Evolutionary conservation across 2,797 vertebrate species (phyloP).

Genomic region (Neomorphus geoffroyi): DNA sequence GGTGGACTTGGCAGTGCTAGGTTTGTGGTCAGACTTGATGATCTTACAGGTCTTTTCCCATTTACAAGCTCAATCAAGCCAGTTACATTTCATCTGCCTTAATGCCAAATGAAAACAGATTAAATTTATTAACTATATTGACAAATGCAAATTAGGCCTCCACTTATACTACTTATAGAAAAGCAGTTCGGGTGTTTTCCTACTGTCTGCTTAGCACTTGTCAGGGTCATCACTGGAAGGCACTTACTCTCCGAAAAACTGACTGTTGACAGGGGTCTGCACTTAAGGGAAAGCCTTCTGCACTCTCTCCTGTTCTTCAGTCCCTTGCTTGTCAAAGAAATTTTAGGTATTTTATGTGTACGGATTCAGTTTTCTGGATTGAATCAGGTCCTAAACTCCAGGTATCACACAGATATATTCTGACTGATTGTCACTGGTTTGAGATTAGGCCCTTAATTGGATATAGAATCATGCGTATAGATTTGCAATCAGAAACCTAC

Average conservation of each 20-base stretch:
- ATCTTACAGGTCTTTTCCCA: not conserved
- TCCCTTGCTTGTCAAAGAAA: not conserved
- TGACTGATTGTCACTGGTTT: not conserved
- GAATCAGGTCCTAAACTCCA: not conserved
- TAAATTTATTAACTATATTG: not conserved
- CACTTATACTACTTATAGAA: not conserved
- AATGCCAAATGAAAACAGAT: not conserved
- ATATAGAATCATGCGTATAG: not conserved
- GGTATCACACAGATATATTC: not conserved
- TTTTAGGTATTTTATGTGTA: not conserved
- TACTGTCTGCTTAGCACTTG: not conserved
- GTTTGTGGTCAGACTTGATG: too few relatives aligned
- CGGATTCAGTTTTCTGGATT: not conserved
- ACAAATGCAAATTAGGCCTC: not conserved
- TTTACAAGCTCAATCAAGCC: not conserved
- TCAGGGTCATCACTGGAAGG: not conserved
- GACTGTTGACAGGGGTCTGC: not conserved
- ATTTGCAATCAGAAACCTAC: not conserved
- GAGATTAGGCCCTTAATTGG: not conserved
- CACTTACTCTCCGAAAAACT: not conserved
- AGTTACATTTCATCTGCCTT: not conserved
- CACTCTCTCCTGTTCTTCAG: not conserved
- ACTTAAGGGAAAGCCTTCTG: not conserved
- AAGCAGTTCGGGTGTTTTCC: not conserved
- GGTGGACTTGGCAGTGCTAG: too few relatives aligned